These are phyloP conservation scores for Magallana gigas DNA, from an alignment of 1,140 invertebrate genomes.

Conservation along the genomic window DNA sequence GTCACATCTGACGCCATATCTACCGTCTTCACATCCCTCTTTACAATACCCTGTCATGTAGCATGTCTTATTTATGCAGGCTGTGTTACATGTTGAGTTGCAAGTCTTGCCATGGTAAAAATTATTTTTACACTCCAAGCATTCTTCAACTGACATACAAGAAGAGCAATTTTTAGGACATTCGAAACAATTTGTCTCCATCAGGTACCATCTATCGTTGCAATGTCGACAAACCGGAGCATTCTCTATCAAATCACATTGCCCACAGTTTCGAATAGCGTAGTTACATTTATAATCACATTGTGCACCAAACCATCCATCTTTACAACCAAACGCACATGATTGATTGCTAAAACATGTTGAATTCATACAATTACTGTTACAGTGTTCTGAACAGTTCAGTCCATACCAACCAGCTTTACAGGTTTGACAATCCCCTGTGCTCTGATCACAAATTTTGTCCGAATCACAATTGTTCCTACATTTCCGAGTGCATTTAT, in stretches of 20 bases:
- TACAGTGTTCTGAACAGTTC: too few relatives aligned
- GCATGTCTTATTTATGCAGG: background rate
- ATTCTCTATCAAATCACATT: too few relatives aligned
- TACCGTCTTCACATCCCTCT: background rate
- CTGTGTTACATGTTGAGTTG: background rate
- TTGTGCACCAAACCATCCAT: too few relatives aligned
- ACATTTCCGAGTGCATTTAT: background rate
- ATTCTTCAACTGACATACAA: background rate
- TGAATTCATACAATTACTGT: too few relatives aligned
- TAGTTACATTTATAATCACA: too few relatives aligned
- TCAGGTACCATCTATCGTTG: background rate
- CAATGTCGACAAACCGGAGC: background rate
- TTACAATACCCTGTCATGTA: background rate
- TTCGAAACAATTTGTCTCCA: background rate
- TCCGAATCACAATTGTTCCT: background rate
- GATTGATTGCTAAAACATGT: too few relatives aligned
- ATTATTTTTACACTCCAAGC: background rate
- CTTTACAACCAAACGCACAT: too few relatives aligned
- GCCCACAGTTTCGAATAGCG: too few relatives aligned
- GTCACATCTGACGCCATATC: background rate
- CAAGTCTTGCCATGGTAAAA: background rate
- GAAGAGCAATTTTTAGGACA: conserved; percentile 11
- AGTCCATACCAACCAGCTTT: too few relatives aligned
- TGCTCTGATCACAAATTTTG: too few relatives aligned
- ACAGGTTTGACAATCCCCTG: too few relatives aligned